Evolutionary conservation across 2,113 vertebrate species (phyloP), one percentile per base, ranked within the genome.

Genomic region (Cheirogaleus medius): DNA sequence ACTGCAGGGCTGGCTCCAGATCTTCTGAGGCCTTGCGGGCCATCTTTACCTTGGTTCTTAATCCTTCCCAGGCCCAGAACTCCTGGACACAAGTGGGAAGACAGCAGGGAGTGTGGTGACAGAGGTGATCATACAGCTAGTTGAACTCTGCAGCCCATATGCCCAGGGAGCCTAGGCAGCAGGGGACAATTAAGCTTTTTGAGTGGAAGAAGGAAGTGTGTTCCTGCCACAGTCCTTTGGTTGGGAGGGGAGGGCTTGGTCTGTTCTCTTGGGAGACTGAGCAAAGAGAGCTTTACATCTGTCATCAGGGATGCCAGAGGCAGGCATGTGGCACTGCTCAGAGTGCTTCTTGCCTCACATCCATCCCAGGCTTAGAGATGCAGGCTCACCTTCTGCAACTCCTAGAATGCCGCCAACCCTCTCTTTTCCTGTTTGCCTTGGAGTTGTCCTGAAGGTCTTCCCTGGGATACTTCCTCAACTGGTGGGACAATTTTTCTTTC

Each of bases 291-390:
- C 15, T 71, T 85, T 52, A 23, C 32, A 20, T 2, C 63, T 90
- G 68, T n/a, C 47, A 71, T 37, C 25, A 32, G 56, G 20, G 39
- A 64, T 29, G 10, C 13, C 2, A 12, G 11, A 21, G 39, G 58
- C 56, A 54, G 11, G 44, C 3, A 18, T 12, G 6, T 0, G 1
- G 32, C 15, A 18, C 12, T 44, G 9, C 20, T 66, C 29, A 76
- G 49, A 56, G 32, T 68, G 44, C 8, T 68, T 69, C 71, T 58
- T 52, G 56, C 56, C 29, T 84, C 29, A 34, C 1, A 27, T 14
- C 47, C 52, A 20, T 37, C 29, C 17, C 63, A 20, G 52, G 47
- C n/a, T 74, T 81, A 63, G 42, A 12, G 25, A 23, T 49, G 20
- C 0, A 37, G 32, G 12, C 42, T 92, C 37, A 66, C 23, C 23